Conservation (phyloP, 2,888 invertebrate species). For the Gonocerus acuteangulatus region DNA sequence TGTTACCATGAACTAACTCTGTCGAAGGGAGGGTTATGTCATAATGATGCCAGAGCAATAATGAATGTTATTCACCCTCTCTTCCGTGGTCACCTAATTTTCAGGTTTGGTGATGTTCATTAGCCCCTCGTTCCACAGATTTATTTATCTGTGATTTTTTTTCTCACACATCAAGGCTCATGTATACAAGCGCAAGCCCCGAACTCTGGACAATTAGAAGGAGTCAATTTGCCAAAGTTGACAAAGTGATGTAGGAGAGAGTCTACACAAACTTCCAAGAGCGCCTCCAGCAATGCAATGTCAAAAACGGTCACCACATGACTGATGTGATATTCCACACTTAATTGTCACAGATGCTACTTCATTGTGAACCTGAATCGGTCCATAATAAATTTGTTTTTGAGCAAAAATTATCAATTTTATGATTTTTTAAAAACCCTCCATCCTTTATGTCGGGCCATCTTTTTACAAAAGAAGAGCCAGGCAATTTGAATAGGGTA, state of each 20-base stretch:
- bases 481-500: too few species aligned
- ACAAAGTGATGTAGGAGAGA: neutral
- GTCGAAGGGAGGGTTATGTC: too few species aligned
- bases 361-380: neutral
- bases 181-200: neutral
- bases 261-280: neutral
- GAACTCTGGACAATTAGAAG: neutral
- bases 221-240: neutral
- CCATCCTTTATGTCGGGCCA: neutral
- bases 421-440: neutral
- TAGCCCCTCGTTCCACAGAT: neutral
- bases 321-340: neutral
- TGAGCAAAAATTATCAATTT: neutral
- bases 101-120: neutral
- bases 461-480: too few species aligned
- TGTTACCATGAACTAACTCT: neutral
- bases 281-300: neutral
- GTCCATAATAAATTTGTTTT: neutral
- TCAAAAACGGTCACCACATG: neutral
- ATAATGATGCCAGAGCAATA: neutral
- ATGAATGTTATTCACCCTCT: conserved; percentile 1
- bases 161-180: neutral
- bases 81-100: conserved; percentile 1
- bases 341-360: neutral
- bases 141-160: conserved; percentile 2